phyloP scores from a whole-genome alignment of 2,888 invertebrate genomes.

The Drosophila paranaensis region DNA sequence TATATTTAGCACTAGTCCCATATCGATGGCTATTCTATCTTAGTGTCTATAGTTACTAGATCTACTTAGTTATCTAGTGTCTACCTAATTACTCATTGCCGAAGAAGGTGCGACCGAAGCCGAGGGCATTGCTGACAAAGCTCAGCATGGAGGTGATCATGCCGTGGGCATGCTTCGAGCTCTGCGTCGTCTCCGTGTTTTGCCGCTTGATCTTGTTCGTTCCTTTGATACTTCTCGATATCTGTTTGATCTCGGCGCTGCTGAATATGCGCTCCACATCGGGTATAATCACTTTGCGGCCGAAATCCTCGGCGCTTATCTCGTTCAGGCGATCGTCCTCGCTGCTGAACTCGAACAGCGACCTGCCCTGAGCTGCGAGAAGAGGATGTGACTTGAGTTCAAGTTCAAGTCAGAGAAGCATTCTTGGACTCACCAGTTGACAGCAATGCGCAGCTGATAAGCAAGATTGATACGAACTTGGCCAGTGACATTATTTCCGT shows the following conservation, averaged over 20 bases:
- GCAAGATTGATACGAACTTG: conserved; percentile 36
- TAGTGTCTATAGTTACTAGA: background rate
- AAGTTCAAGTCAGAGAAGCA: no score
- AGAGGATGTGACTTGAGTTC: background rate
- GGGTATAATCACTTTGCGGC: conserved; percentile 39
- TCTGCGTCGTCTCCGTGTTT: conserved; percentile 32
- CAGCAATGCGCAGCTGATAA: conserved; percentile 45
- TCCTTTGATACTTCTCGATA: background rate
- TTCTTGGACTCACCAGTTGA: conserved; percentile 36
- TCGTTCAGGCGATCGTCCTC: conserved; percentile 66
- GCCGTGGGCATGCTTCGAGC: conserved; percentile 68
- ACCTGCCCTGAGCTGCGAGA: conserved; percentile 33
- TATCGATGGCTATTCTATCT: background rate
- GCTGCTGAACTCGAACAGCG: conserved; percentile 28
- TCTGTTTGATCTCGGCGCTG: conserved; percentile 52
- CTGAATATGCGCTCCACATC: conserved; percentile 56
- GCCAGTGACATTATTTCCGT: conserved; percentile 60
- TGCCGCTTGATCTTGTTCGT: conserved; percentile 29
- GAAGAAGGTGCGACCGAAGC: conserved; percentile 55
- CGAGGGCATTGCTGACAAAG: conserved; percentile 57
- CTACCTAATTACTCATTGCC: conserved; percentile 34
- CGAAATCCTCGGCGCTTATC: conserved; percentile 45
- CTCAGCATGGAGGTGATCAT: conserved; percentile 70
- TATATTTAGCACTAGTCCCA: conserved; percentile 1
- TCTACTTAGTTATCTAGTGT: background rate